These are phyloP conservation scores for Crambe crambe DNA, from an alignment of 37 sponge, comb jelly and placozoan genomes.

Conservation along the genomic window DNA sequence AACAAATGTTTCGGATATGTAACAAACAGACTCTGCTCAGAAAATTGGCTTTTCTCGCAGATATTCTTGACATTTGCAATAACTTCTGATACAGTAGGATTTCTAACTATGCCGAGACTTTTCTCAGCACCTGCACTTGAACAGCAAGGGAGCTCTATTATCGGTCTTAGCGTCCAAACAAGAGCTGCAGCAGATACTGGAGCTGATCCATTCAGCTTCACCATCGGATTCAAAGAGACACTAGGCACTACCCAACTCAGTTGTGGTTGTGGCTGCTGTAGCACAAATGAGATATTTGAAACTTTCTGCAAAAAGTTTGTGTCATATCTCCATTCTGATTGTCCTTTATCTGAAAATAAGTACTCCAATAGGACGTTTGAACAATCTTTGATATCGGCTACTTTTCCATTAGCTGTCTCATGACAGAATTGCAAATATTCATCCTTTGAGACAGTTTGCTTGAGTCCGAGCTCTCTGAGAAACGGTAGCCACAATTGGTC, in stretches of 20 bases:
- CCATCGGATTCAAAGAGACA: not conserved
- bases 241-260: constrained; percentile 32
- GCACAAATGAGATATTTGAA: constrained; percentile 35
- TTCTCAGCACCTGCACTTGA: not conserved
- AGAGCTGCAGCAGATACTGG: not conserved
- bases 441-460: not conserved
- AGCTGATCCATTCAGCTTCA: constrained; percentile 2
- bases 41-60: constrained; percentile 2
- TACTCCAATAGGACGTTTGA: constrained; percentile 25
- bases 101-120: not conserved
- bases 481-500: constrained; percentile 28
- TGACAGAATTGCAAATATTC: constrained; percentile 32
- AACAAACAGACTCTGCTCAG: constrained; percentile 15
- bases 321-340: constrained; percentile 12
- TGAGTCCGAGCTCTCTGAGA: constrained; percentile 18
- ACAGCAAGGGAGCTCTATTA: not conserved
- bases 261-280: not conserved
- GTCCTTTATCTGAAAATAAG: constrained; percentile 17
- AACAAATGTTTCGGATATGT: constrained; percentile 8
- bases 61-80: constrained; percentile 36
- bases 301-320: not conserved
- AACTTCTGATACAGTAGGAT: constrained; percentile 33
- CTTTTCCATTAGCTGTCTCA: constrained; percentile 1
- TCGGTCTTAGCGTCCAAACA: constrained; percentile 57
- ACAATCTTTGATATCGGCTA: not conserved